Conservation (phyloP, 1,140 invertebrate species). For the Drosophila triauraria region DNA sequence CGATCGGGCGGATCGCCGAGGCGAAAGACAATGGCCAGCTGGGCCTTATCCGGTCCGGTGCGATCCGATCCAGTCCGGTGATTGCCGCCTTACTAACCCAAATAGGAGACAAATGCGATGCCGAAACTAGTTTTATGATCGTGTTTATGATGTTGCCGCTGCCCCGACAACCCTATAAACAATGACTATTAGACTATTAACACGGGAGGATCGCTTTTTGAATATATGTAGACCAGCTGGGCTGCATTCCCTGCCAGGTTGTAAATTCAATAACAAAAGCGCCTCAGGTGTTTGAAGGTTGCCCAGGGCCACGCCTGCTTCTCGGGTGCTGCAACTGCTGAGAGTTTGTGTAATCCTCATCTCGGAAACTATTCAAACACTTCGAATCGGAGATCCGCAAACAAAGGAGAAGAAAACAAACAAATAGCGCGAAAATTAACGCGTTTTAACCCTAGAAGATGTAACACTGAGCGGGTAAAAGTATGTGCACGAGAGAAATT, state of each 20-base stretch:
- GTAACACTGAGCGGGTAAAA: conserved; percentile 37
- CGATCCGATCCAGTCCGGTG: conserved; percentile 31
- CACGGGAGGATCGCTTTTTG: conserved; percentile 23
- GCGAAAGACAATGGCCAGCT: conserved; percentile 46
- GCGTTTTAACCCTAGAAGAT: conserved; percentile 39
- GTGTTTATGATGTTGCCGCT: conserved; percentile 49
- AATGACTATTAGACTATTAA: conserved; percentile 51
- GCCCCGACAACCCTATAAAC: conserved; percentile 61
- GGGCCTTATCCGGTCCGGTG: conserved; percentile 37
- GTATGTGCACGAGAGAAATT: background rate
- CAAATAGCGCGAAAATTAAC: conserved; percentile 67
- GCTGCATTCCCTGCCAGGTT: conserved; percentile 33
- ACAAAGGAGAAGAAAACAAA: conserved; percentile 50
- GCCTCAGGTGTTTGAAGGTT: conserved; percentile 53
- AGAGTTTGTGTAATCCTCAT: conserved; percentile 38
- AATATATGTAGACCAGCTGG: conserved; percentile 3
- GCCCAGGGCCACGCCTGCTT: conserved; percentile 21
- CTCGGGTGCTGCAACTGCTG: conserved; percentile 26
- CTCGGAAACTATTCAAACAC: conserved; percentile 45
- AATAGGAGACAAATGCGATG: conserved; percentile 64
- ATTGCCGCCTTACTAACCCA: conserved; percentile 68
- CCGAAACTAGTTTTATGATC: conserved; percentile 74
- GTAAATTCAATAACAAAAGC: conserved; percentile 37
- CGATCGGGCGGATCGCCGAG: conserved; percentile 50
- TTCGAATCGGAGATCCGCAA: conserved; percentile 41